A percentile compares a stretch with the other conserved stretches of the same genome.
Evolutionary conservation across 2,113 vertebrate species (phyloP).

Genomic region (Opisthocomus hoazin): DNA sequence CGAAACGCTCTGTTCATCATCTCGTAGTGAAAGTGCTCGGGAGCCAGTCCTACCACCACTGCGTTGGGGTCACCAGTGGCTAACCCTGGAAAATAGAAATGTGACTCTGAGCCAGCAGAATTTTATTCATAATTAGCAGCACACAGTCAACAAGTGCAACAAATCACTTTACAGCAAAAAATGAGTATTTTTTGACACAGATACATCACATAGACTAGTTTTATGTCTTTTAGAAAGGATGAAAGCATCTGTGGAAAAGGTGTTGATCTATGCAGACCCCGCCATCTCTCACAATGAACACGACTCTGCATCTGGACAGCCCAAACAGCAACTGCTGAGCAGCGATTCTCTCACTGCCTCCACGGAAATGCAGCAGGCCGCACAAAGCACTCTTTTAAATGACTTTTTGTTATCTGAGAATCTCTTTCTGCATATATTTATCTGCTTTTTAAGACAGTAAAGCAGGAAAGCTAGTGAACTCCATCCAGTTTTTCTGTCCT

Average conservation of each 20-base stretch:
- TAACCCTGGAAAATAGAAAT: constrained; percentile 73
- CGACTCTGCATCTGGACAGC: background rate
- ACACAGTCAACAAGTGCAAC: background rate
- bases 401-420: background rate
- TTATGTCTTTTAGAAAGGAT: background rate
- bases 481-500: background rate
- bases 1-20: constrained; percentile 89
- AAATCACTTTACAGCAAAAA: background rate
- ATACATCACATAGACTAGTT: rapidly evolving
- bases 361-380: background rate
- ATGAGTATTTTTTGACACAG: rapidly evolving
- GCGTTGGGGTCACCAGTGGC: constrained; percentile 86
- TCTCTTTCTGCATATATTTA: background rate
- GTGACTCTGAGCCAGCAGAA: background rate
- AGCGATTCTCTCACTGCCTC: background rate
- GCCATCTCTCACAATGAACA: background rate
- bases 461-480: background rate
- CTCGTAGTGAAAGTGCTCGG: constrained; percentile 90
- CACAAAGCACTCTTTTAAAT: background rate
- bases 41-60: constrained; percentile 90
- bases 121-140: background rate
- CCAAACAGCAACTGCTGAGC: background rate
- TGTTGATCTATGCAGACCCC: background rate
- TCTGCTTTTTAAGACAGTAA: background rate
- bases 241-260: background rate